Percentiles rank a stretch among this genome's conserved stretches.
phyloP scores from a whole-genome alignment of 2,888 invertebrate species.

The Cataglyphis livida region DNA sequence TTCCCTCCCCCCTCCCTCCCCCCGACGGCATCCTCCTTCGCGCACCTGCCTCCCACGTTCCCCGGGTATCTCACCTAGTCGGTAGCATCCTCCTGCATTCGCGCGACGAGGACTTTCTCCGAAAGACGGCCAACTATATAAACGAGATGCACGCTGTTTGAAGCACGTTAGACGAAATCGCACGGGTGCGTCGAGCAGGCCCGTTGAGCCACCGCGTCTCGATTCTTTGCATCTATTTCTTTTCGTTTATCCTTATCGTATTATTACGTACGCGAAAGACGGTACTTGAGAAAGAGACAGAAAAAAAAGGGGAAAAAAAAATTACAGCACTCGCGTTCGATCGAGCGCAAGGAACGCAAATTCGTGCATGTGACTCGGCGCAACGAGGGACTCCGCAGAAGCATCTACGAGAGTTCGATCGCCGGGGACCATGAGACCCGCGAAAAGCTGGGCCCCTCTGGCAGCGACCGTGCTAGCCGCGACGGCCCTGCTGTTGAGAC shows the following conservation, averaged over 20 bases:
- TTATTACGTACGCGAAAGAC: slow-evolving; percentile 13
- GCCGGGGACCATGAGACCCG: slow-evolving; percentile 77
- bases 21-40: slow-evolving; percentile 54
- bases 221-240: slow-evolving; percentile 24
- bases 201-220: slow-evolving; percentile 62
- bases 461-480: slow-evolving; percentile 77
- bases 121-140: slow-evolving; percentile 85
- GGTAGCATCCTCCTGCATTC: slow-evolving; percentile 79
- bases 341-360: slow-evolving; percentile 26
- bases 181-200: slow-evolving; percentile 75
- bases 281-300: neutral
- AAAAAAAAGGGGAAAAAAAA: neutral
- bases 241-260: neutral
- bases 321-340: slow-evolving; percentile 27
- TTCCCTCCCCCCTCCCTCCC: slow-evolving; percentile 2
- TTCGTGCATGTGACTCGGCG: slow-evolving; percentile 71
- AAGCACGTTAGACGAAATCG: slow-evolving; percentile 85
- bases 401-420: slow-evolving; percentile 43
- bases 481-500: slow-evolving; percentile 78
- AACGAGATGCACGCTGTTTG: slow-evolving; percentile 83
- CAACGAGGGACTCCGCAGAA: slow-evolving; percentile 21
- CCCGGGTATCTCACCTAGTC: slow-evolving; percentile 70
- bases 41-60: slow-evolving; percentile 68
- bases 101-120: slow-evolving; percentile 83
- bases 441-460: slow-evolving; percentile 78